Evolutionary conservation across 2,888 invertebrate genomes (phyloP), one percentile per base, ranked within the genome.

Genomic region (Cyclophora albipunctata): DNA sequence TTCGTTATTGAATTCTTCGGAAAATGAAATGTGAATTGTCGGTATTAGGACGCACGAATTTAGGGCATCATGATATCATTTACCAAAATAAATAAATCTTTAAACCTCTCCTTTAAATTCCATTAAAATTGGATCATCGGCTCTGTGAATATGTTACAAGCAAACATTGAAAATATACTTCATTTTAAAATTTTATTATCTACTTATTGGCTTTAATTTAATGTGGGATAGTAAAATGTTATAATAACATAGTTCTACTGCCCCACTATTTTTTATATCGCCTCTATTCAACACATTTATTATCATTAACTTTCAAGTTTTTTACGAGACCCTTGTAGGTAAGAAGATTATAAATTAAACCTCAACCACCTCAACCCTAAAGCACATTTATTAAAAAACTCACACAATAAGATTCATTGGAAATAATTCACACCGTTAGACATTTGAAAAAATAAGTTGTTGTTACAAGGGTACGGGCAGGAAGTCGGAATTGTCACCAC

Each of bases 341-440:
- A 37, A 37, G 37, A 37, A 51, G 50, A 53, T 57, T 53, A 52
- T 62, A 63, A 52, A 58, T 37, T 4, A 37, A 37, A 37, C 5
- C 37, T 5, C 37, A 5, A 37, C 37, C 37, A 37, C 37, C 37
- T 58, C 51, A 52, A 53, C 52, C 49, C 50, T 40, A 34, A 51
- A 5, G 37, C 4, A 37, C 5, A 37, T 37, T 37, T 37, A 43
- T 63, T 61, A 37, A 37, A 37, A 37, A 37, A 37, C 4, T 37
- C 4, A 37, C 37, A 37, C 5, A 37, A 37, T 5, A 37, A 37
- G 37, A 37, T 37, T 37, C 37, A 65, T 65, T 70, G 76, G 74
- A 73, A 68, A 78, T 77, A 78, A 72, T 64, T 74, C 72, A 74
- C 62, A 63, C 58, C 55, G 58, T 57, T 64, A 64, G 41, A 50